phyloP scores from a whole-genome alignment of 2,113 vertebrate genomes.

The Gymnorhina tibicen region DNA sequence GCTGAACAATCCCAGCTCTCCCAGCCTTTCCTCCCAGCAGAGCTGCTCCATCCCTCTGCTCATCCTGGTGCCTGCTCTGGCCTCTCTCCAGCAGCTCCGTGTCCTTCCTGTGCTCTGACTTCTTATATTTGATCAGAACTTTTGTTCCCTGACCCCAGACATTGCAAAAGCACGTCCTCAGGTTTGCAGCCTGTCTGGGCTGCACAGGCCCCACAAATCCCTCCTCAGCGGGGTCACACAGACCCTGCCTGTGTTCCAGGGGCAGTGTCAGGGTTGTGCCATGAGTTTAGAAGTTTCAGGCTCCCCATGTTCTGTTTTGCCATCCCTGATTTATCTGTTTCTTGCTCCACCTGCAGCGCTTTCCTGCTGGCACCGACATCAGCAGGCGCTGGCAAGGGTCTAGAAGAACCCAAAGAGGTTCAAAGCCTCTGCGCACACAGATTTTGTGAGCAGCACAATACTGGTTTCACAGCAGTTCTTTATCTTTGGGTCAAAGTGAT shows the following conservation, averaged over 20 bases:
- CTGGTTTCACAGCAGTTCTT: neutral
- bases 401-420: neutral
- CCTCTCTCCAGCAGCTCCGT: neutral
- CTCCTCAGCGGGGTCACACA: neutral
- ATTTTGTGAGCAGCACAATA: neutral
- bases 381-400: neutral
- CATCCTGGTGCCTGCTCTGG: neutral
- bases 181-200: neutral
- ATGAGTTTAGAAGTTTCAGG: neutral
- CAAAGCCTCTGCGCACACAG: neutral
- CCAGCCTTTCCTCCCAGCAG: neutral
- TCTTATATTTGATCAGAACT: neutral
- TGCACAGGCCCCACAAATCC: neutral
- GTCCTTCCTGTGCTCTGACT: neutral
- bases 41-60: neutral
- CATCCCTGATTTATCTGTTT: neutral
- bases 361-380: neutral
- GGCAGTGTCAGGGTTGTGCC: neutral
- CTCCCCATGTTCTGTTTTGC: neutral
- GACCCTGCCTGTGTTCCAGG: neutral
- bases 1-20: neutral
- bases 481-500: conserved; percentile 13
- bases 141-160: neutral
- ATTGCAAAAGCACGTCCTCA: neutral
- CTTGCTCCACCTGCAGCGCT: neutral